Conservation (phyloP, 2,888 invertebrate species). For the Parnassius apollo region DNA sequence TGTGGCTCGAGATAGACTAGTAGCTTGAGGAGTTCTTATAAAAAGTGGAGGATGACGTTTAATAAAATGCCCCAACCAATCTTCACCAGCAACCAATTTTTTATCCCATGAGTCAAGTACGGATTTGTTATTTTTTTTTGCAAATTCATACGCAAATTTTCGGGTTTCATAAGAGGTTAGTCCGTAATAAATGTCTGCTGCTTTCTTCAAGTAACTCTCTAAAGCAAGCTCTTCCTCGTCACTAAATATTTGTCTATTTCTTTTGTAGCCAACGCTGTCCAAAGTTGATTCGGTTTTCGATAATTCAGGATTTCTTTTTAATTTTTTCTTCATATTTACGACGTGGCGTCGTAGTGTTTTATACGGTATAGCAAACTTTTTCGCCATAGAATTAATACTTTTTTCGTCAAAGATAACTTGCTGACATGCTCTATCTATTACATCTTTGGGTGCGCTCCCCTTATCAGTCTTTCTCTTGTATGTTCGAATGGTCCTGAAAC, state of each 20-base stretch:
- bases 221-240: too few relatives aligned
- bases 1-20: conserved; percentile 21
- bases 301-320: conserved; percentile 12
- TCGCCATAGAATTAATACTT: conserved; percentile 27
- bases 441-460: too few relatives aligned
- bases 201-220: too few relatives aligned
- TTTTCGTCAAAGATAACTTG: conserved; percentile 28
- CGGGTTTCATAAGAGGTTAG: too few relatives aligned
- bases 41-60: neutral
- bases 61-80: neutral
- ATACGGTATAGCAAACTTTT: conserved; percentile 18
- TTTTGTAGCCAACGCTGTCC: neutral
- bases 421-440: neutral
- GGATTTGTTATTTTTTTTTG: neutral
- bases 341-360: conserved; percentile 23
- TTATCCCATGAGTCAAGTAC: neutral
- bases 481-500: too few relatives aligned
- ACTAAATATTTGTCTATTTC: neutral
- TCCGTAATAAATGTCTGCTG: too few relatives aligned
- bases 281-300: neutral
- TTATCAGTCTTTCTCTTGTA: too few relatives aligned
- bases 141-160: neutral
- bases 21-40: conserved; percentile 9
- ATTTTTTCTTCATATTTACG: conserved; percentile 5
- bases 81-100: neutral